Conservation (phyloP, 2,113 vertebrate species). For the Phaethornis superciliosus region DNA sequence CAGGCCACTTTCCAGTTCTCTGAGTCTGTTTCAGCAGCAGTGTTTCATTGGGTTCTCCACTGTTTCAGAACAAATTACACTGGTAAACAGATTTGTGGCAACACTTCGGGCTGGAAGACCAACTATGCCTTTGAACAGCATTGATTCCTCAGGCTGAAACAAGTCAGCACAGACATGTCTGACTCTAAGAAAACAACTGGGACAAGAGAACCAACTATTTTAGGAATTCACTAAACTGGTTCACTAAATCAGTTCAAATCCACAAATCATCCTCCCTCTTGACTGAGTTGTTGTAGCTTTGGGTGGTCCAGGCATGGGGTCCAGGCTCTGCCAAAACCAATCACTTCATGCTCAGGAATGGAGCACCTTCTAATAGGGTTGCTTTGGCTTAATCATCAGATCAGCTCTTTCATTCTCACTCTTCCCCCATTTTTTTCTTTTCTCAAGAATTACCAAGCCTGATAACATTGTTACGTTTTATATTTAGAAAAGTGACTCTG, state of each 20-base stretch:
- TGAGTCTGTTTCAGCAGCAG: background rate
- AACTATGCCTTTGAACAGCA: background rate
- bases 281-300: background rate
- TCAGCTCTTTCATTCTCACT: background rate
- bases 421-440: background rate
- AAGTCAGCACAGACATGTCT: background rate
- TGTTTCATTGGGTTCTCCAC: background rate
- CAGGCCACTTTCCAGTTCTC: background rate
- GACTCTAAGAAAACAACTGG: background rate
- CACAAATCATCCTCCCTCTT: background rate
- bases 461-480: background rate
- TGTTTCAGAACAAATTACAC: background rate
- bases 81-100: background rate
- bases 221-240: background rate
- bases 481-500: constrained; percentile 26
- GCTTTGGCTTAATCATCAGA: background rate
- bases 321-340: background rate
- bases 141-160: background rate
- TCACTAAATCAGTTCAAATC: background rate
- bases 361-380: background rate
- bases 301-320: background rate
- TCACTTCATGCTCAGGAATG: background rate
- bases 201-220: background rate
- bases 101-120: background rate
- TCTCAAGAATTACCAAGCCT: background rate